Base-by-base conservation (phyloP, 2,888 invertebrate genomes). In the Xanthia icteritia region DNA sequence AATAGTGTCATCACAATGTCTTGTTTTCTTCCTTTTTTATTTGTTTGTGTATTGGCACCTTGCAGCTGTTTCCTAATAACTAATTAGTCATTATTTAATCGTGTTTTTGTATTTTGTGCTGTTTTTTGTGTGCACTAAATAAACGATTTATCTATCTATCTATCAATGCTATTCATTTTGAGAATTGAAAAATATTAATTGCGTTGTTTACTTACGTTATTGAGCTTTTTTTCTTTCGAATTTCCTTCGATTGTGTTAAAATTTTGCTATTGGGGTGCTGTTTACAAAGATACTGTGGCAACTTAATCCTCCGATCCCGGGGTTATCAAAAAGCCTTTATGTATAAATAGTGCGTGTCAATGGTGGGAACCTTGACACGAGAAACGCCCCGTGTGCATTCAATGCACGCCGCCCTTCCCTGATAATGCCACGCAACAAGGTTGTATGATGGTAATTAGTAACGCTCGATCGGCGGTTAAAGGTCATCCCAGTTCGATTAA, bases 281-380 rank as follows among this genome's bases (percentile, higher is more conserved):
- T 48, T 31, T 23, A 61, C 11, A 51, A 60, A 60, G 36, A 51
- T 13, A 64, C 54, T 68, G 58, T 75, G 79, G 45, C 54, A 68
- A 58, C 17, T 60, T 54, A 66, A 81, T 77, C 79, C 77, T 58
- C 67, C 76, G 58, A 73, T 74, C 73, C 42, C 48, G 20, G 9
- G 51, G 66, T 78, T 80, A 81, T 76, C 84, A 76, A 73, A 31
- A 69, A 77, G 77, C 64, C 74, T 75, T 67, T 74, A 67, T 76
- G 61, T 82, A 88, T 85, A 67, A 86, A 87, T 88, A 87, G 77
- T 74, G 68, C 73, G 75, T 73, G 73, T 73, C 77, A 73, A 75
- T 81, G 85, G 54, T 71, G 20, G 39, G 54, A 65, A 69, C 85
- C 86, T 84, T 87, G 86, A 69, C 73, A 61, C 31, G 42, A 36